These are phyloP conservation scores for Zeuzera pyrina DNA, from an alignment of 2,888 invertebrate genomes.

Conservation along the genomic window DNA sequence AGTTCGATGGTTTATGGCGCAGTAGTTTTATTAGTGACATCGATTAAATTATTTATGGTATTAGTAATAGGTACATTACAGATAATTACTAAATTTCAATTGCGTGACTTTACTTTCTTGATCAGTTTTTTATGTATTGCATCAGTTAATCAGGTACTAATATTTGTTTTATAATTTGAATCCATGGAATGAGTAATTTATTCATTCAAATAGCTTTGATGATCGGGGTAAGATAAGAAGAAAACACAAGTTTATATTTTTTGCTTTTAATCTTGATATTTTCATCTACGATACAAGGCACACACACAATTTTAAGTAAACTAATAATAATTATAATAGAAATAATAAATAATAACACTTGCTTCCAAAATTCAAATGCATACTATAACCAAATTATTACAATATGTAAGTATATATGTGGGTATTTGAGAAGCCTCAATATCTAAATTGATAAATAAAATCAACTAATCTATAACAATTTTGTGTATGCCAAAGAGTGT, in stretches of 20 bases:
- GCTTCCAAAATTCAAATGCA: slow-evolving; percentile 49
- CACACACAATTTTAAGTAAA: slow-evolving; percentile 77
- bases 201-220: too few species aligned
- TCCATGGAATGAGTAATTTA: too few species aligned
- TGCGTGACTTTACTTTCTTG: too few species aligned
- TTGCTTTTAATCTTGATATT: slow-evolving; percentile 75
- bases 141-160: too few species aligned
- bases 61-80: slow-evolving; percentile 4
- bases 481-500: not conserved
- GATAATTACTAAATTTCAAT: not conserved
- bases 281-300: slow-evolving; percentile 80
- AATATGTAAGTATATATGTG: slow-evolving; percentile 3
- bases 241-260: slow-evolving; percentile 63
- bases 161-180: too few species aligned
- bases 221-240: slow-evolving; percentile 20
- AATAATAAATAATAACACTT: slow-evolving; percentile 64
- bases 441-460: not conserved
- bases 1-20: slow-evolving; percentile 56
- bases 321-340: slow-evolving; percentile 59
- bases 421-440: slow-evolving; percentile 23
- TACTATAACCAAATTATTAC: slow-evolving; percentile 35
- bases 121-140: too few species aligned
- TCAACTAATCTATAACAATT: not conserved
- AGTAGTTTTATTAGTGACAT: slow-evolving; percentile 46
- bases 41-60: slow-evolving; percentile 28